Evolutionary conservation across 2,797 vertebrate species (phyloP).

Genomic region (Gobio occitaniae): DNA sequence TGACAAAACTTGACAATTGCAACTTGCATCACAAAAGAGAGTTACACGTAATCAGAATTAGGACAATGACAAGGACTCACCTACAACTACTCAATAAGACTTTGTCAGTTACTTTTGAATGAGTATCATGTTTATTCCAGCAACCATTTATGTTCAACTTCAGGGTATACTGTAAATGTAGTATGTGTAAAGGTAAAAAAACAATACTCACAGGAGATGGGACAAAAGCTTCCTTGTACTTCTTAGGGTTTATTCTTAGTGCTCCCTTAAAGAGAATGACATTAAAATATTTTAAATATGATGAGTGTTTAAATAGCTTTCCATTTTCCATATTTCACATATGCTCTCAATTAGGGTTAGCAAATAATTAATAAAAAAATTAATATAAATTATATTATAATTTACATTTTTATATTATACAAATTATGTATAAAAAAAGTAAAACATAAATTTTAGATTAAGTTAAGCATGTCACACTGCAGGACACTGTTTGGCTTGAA

Average conservation of each 20-base stretch:
- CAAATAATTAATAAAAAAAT: not conserved
- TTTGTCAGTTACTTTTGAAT: not conserved
- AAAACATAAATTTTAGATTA: not conserved
- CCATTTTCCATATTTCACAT: not conserved
- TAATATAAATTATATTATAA: not conserved
- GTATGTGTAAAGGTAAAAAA: conserved; percentile 47
- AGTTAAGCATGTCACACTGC: not conserved
- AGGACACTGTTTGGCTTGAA: not conserved
- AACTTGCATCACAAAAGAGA: not conserved
- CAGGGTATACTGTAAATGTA: not conserved
- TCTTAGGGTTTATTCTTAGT: conserved; percentile 97
- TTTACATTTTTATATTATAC: not conserved
- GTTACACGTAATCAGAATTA: not conserved
- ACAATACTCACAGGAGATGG: conserved; percentile 91
- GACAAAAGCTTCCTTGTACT: conserved; percentile 93
- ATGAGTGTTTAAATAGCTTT: not conserved
- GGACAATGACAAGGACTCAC: not conserved
- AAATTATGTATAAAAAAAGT: not conserved
- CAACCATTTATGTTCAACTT: not conserved
- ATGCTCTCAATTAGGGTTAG: not conserved
- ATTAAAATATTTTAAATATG: conserved; percentile 30
- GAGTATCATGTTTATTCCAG: not conserved
- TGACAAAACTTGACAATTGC: not conserved
- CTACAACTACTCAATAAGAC: not conserved
- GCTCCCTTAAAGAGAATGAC: conserved; percentile 80